phyloP scores from a whole-genome alignment of 1,140 invertebrate genomes.

The Zaprionus tsacasi region DNA sequence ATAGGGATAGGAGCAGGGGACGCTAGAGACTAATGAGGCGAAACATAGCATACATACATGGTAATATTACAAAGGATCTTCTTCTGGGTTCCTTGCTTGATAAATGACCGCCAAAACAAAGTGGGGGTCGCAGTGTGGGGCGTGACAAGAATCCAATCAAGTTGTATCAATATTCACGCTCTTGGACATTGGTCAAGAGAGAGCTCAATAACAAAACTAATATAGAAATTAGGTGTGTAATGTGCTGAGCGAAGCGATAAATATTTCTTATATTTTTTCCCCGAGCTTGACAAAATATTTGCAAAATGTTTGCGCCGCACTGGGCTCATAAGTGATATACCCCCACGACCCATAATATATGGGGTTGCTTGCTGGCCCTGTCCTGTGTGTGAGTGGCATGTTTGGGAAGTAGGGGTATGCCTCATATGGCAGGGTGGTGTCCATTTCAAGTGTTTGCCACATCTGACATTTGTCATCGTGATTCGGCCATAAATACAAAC shows the following conservation, averaged over 20 bases:
- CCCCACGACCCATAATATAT: background rate
- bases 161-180: conserved; percentile 56
- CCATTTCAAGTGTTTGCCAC: conserved; percentile 75
- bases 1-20: too few relatives aligned
- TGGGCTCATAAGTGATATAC: conserved; percentile 13
- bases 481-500: conserved; percentile 82
- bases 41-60: conserved; percentile 42
- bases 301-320: conserved; percentile 63
- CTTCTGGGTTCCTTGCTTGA: conserved; percentile 30
- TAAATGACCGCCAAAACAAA: conserved; percentile 45
- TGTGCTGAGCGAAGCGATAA: conserved; percentile 78
- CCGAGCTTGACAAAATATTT: conserved; percentile 64
- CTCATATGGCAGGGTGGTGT: conserved; percentile 37
- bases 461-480: conserved; percentile 81
- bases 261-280: conserved; percentile 59
- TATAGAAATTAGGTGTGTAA: conserved; percentile 83
- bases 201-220: conserved; percentile 66
- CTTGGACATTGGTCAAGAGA: conserved; percentile 8
- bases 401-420: background rate
- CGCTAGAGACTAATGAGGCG: conserved; percentile 4
- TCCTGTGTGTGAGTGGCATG: background rate
- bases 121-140: conserved; percentile 39
- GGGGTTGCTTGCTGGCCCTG: background rate
- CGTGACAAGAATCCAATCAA: conserved; percentile 81
- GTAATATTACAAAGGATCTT: conserved; percentile 24